A percentile compares a stretch with the other conserved stretches of the same genome.
Evolutionary conservation across 2,888 invertebrate genomes (phyloP).

Genomic region (Tetranychus truncatus): DNA sequence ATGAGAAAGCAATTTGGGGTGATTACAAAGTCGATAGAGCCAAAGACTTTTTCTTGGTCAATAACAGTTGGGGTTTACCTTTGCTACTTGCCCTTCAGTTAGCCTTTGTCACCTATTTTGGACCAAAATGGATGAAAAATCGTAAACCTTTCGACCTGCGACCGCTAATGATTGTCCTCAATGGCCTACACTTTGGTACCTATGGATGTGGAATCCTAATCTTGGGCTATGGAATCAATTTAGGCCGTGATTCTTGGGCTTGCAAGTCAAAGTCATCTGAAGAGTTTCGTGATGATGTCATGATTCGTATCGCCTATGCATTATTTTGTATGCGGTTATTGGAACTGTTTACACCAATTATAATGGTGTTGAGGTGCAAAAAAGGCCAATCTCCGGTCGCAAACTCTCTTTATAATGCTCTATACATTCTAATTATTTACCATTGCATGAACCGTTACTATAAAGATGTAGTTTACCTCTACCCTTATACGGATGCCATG

Average conservation of each 20-base stretch:
- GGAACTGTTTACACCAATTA: background rate
- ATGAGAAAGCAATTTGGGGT: constrained; percentile 4
- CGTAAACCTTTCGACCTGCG: background rate
- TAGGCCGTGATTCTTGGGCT: background rate
- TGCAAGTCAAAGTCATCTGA: background rate
- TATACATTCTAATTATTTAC: background rate
- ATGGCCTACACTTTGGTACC: constrained; percentile 7
- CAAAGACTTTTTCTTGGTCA: constrained; percentile 4
- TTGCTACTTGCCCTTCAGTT: background rate
- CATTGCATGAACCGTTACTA: constrained; percentile 2
- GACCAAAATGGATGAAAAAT: background rate
- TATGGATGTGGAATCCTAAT: constrained; percentile 7
- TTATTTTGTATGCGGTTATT: background rate
- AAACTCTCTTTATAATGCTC: background rate
- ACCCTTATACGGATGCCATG: background rate
- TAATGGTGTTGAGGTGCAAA: background rate
- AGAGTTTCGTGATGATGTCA: background rate
- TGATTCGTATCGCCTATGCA: background rate
- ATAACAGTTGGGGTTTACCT: background rate
- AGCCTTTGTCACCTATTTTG: background rate
- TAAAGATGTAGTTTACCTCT: background rate
- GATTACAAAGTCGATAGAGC: background rate
- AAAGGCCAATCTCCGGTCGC: background rate
- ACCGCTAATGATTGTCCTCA: background rate
- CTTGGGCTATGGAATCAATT: background rate